Percentiles rank a stretch among this genome's conserved stretches.
Evolutionary conservation across 2,888 invertebrate genomes (phyloP).

Genomic region (Acheta domesticus): DNA sequence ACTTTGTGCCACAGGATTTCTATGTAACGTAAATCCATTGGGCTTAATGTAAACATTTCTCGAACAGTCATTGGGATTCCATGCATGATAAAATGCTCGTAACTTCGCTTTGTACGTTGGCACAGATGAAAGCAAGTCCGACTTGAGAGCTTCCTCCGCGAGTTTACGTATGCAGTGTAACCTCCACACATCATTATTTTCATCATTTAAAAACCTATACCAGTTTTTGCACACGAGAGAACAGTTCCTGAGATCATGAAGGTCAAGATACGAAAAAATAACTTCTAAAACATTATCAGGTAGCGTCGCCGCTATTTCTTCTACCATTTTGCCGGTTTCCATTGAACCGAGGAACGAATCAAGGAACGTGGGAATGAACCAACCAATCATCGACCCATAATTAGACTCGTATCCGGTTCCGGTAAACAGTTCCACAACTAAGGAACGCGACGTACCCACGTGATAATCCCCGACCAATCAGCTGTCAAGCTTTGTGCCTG

Average conservation of each 20-base stretch:
- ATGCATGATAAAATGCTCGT: constrained; percentile 88
- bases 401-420: constrained; percentile 35
- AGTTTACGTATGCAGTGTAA: constrained; percentile 81
- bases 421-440: constrained; percentile 6
- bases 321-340: constrained; percentile 53
- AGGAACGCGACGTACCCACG: constrained; percentile 33
- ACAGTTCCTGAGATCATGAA: constrained; percentile 83
- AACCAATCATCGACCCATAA: constrained; percentile 26
- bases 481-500: constrained; percentile 42
- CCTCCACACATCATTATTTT: constrained; percentile 95
- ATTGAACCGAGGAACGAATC: constrained; percentile 33
- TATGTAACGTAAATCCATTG: constrained; percentile 95
- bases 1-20: constrained; percentile 97
- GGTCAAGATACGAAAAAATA: constrained; percentile 85
- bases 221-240: constrained; percentile 90
- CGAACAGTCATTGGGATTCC: constrained; percentile 97
- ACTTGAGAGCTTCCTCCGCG: constrained; percentile 83
- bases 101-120: constrained; percentile 91
- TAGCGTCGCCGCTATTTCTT: constrained; percentile 62
- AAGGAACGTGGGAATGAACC: constrained; percentile 30
- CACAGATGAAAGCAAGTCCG: constrained; percentile 83
- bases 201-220: constrained; percentile 85
- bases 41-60: constrained; percentile 94
- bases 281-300: constrained; percentile 81
- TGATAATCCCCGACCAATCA: constrained; percentile 39